Evolutionary conservation across 2,797 vertebrate species (phyloP).

Genomic region (Denticeps clupeoides): DNA sequence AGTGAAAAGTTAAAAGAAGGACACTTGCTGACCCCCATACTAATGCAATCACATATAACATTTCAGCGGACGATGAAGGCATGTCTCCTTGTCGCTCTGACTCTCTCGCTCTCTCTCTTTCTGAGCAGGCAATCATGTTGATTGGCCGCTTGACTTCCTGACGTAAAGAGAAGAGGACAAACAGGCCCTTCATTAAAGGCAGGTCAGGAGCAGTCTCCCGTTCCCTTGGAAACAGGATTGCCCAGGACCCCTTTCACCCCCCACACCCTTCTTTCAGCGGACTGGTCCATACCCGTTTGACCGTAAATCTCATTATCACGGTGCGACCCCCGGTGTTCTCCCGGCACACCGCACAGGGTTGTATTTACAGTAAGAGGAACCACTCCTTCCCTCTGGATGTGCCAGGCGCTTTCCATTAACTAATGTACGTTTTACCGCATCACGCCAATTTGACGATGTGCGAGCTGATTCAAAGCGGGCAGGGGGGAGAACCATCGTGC

Average conservation of each 20-base stretch:
- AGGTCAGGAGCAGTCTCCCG: slow-evolving; percentile 23
- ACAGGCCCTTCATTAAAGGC: slow-evolving; percentile 28
- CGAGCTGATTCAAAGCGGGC: background rate
- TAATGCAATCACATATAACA: too few relatives aligned
- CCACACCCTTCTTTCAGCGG: background rate
- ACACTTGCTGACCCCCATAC: too few relatives aligned
- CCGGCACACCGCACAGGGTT: slow-evolving; percentile 17
- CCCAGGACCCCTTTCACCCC: slow-evolving; percentile 5
- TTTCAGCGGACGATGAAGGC: background rate
- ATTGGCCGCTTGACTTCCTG: too few relatives aligned
- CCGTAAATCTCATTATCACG: slow-evolving; percentile 37
- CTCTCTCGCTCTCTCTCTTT: too few relatives aligned
- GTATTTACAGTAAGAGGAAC: slow-evolving; percentile 19
- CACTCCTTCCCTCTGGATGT: background rate
- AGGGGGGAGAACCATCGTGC: too few relatives aligned
- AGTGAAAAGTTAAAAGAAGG: too few relatives aligned
- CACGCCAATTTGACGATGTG: background rate
- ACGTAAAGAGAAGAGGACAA: slow-evolving; percentile 2
- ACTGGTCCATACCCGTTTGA: slow-evolving; percentile 11
- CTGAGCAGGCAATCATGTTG: too few relatives aligned
- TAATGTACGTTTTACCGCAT: slow-evolving; percentile 10
- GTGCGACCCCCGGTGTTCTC: slow-evolving; percentile 23
- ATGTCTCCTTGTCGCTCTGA: background rate
- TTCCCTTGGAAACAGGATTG: slow-evolving; percentile 17
- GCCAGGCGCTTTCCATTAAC: slow-evolving; percentile 11